Base-by-base conservation (phyloP, 2,113 vertebrate species). In the Burhinus oedicnemus region DNA sequence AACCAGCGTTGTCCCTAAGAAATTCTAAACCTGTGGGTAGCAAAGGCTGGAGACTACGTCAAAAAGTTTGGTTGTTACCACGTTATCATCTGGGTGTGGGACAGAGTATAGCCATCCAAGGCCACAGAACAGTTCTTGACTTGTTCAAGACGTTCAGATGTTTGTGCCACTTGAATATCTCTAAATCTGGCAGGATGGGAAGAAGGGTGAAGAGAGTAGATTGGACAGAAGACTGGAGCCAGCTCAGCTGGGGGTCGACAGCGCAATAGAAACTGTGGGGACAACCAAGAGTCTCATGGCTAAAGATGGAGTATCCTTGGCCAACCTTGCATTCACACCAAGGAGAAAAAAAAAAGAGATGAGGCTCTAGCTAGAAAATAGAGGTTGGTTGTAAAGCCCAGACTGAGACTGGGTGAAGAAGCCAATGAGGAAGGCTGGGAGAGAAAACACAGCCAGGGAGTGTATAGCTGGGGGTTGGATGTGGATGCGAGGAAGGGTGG, bases 61-160 rank as follows among this genome's bases (percentile, higher is more conserved):
- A 51, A 44, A 44, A 2, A 25, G 11, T 40, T 84, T 6, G 2
- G 8, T 42, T 65, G 10, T 78, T 38, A 58, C 11, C n/a, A 3
- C 0, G 3, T n/a, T 38, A 12, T 44, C 5, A 23, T 27, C 2
- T 3, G 26, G 19, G 2, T 54, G 12, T 14, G n/a, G n/a, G n/a
- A 22, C n/a, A 58, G 36, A 66, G 23, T 15, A 7, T 9, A 27
- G 49, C 36, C 49, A 32, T 29, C 2, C 25, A n/a, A 77, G 66
- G 27, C 21, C n/a, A 49, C 40, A 23, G 34, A 52, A n/a, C 12
- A 21, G 29, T 60, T 77, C 42, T 34, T 34, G 55, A 8, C 18
- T 71, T 18, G 4, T 42, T 81, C 2, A 3, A 57, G 61, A 14
- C 6, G 36, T 78, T 84, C 68, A 44, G 7, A 19, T 60, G 12